These are phyloP conservation scores for Heliornis fulica DNA, from an alignment of 2,113 vertebrate genomes.

Conservation along the genomic window DNA sequence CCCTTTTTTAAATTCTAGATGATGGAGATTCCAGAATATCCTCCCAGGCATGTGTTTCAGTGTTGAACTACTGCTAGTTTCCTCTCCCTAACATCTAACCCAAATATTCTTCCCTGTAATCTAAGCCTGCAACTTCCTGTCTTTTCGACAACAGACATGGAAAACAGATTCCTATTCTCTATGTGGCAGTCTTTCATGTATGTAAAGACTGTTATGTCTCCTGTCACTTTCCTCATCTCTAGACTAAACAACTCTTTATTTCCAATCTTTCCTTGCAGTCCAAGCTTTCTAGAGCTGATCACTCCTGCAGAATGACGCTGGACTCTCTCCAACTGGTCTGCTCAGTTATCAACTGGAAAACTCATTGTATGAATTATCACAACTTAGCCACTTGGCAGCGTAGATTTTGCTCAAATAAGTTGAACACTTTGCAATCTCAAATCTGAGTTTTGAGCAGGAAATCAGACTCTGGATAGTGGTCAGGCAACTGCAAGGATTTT, in stretches of 20 bases:
- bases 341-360: conserved; percentile 38
- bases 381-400: not conserved
- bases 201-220: conserved; percentile 18
- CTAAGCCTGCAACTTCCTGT: not conserved
- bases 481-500: not conserved
- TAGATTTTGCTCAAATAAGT: not conserved
- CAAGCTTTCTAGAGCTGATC: conserved; percentile 31
- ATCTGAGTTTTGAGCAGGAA: not conserved
- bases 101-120: not conserved
- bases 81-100: not conserved
- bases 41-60: not conserved
- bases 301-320: conserved; percentile 10
- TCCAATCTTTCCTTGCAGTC: not conserved
- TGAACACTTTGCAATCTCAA: not conserved
- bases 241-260: conserved; percentile 58
- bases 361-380: not conserved
- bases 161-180: conserved; percentile 36
- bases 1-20: not conserved
- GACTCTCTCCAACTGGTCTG: not conserved
- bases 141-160: not conserved
- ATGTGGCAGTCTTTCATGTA: not conserved
- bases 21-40: conserved; percentile 5
- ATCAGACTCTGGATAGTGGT: not conserved
- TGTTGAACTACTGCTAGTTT: not conserved
- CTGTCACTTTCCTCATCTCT: conserved; percentile 7